Base-by-base conservation (phyloP, 1,140 invertebrate species). In the Thaumatotibia leucotreta region DNA sequence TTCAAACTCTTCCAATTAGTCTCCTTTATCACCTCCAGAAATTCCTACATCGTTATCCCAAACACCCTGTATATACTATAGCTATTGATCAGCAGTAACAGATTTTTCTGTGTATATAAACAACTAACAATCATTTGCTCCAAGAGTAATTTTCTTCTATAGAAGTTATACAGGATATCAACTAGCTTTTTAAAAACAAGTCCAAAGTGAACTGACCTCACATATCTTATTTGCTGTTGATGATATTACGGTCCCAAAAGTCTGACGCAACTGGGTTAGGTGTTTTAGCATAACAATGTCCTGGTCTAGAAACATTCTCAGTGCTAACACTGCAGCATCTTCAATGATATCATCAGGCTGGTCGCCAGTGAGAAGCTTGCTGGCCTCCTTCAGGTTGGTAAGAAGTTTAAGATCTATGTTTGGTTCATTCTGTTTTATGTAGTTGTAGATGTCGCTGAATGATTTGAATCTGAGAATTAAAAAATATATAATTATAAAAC, bases 231-330 rank as follows among this genome's bases (percentile, higher is more conserved):
- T 88, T 14, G 91, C 91, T 20, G 80, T 87, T 4, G 88, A 71
- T 20, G 80, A 78, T 4, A 87, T 84, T 24, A 93, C 83, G 68
- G 83, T 83, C 1, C 93, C 93, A 84, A 93, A 93, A 68, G 91
- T 93, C 76, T 92, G 92, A 61, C 92, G 92, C 45, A 94, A 87
- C 74, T 92, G 75, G 31, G 86, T 83, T 17, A 91, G 74, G 82
- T 92, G 92, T 64, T 92, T 92, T 4, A 92, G 84, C 64, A 92
- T 92, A 4, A 95, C 92, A 66, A 92, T 85, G 65, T 92, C 91
- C 45, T 94, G 91, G 68, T 93, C 85, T 8, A 94, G 85, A 66
- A 96, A 94, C 69, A 95, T 82, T 66, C 92, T 83, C 33, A 96
- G 86, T 3, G 93, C 74, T 70, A 93, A 93, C 3, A 95, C 86